Evolutionary conservation across 2,888 invertebrate genomes (phyloP).

Genomic region (Drepana falcataria): DNA sequence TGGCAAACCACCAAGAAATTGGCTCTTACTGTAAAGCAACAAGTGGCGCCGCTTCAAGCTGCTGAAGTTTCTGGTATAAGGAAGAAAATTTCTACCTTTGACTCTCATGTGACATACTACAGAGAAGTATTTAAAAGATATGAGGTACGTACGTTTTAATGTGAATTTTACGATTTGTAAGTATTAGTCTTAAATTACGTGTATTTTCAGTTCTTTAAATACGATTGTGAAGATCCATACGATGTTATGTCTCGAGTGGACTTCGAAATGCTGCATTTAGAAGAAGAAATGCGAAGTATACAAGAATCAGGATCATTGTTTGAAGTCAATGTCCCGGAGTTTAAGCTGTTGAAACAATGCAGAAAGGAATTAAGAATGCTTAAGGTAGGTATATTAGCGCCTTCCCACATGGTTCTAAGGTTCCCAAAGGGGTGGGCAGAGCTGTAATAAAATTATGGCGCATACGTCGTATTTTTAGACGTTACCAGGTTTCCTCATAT

Average conservation of each 20-base stretch:
- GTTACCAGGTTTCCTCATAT: too few relatives aligned
- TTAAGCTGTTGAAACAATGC: slow-evolving; percentile 94
- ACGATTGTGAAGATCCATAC: slow-evolving; percentile 86
- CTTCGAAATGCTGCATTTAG: slow-evolving; percentile 86
- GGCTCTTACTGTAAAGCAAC: slow-evolving; percentile 93
- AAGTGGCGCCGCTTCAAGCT: slow-evolving; percentile 96
- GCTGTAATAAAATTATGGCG: too few relatives aligned
- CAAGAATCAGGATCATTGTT: slow-evolving; percentile 95
- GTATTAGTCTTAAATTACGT: slow-evolving; percentile 14
- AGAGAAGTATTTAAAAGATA: slow-evolving; percentile 92
- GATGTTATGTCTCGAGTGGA: slow-evolving; percentile 87
- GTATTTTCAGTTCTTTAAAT: slow-evolving; percentile 81
- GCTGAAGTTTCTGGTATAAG: slow-evolving; percentile 95
- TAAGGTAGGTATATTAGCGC: slow-evolving; percentile 75
- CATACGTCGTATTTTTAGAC: too few relatives aligned
- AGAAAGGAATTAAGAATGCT: slow-evolving; percentile 92
- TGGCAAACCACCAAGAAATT: slow-evolving; percentile 97
- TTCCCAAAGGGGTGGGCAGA: too few relatives aligned
- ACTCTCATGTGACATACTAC: slow-evolving; percentile 88
- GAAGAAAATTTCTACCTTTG: slow-evolving; percentile 91
- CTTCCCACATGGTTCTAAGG: not conserved
- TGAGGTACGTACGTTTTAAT: slow-evolving; percentile 36
- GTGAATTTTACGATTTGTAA: not conserved
- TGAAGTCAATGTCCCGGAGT: slow-evolving; percentile 96
- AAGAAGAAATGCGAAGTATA: slow-evolving; percentile 91